Evolutionary conservation across 2,113 vertebrate species (phyloP).

Genomic region (Osmerus mordax): DNA sequence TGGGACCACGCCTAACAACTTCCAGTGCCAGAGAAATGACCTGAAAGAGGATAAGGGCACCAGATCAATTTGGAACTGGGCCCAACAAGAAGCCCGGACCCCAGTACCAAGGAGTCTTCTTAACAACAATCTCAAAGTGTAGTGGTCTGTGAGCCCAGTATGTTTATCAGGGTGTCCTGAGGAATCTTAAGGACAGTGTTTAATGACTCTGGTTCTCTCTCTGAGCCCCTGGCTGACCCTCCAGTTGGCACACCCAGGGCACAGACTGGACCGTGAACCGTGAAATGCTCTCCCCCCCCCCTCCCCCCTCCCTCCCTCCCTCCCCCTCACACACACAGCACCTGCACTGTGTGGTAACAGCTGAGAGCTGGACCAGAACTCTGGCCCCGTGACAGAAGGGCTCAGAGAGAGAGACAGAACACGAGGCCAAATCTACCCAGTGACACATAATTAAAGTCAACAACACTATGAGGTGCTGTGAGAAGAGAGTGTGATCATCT

Average conservation of each 20-base stretch:
- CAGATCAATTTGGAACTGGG: conserved; percentile 50
- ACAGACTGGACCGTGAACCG: conserved; percentile 45
- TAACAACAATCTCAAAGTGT: not conserved
- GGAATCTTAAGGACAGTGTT: conserved; percentile 41
- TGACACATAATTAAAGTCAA: conserved; percentile 56
- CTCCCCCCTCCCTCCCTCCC: not conserved
- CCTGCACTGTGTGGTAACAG: conserved; percentile 42
- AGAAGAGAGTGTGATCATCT: conserved; percentile 29
- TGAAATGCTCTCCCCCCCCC: conserved; percentile 31
- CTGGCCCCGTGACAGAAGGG: conserved; percentile 35
- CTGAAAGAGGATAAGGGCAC: conserved; percentile 22
- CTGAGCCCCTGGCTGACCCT: conserved; percentile 42
- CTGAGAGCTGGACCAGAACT: conserved; percentile 47
- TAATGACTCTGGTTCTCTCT: conserved; percentile 43
- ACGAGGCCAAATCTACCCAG: conserved; percentile 41
- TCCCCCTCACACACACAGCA: not conserved
- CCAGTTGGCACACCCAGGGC: conserved; percentile 47
- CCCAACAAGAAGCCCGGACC: conserved; percentile 18
- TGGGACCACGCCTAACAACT: not conserved
- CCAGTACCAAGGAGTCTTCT: not conserved
- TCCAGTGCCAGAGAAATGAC: not conserved
- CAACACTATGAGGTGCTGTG: conserved; percentile 37
- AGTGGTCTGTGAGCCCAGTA: conserved; percentile 19
- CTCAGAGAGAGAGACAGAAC: conserved; percentile 19
- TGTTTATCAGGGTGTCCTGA: not conserved